Evolutionary conservation across 2,888 invertebrate genomes (phyloP), one percentile per base, ranked within the genome.

Genomic region (Baronia brevicornis): DNA sequence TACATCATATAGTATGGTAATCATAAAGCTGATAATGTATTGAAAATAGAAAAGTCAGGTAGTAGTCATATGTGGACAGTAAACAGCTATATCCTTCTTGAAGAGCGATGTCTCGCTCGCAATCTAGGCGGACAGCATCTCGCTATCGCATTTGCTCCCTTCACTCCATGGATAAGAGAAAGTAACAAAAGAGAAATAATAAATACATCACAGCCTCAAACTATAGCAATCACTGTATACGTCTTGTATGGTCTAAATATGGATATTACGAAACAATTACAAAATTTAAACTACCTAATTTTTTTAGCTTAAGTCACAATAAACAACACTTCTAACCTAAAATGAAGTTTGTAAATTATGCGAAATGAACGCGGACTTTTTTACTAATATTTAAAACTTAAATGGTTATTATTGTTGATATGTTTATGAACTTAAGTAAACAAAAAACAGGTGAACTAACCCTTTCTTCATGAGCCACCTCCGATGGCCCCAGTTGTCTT

Each of bases 381-480:
- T 8, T 14, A n/a, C 9, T 1, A 5, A 5, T 10, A 22, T 15
- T 12, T 10, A 12, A 6, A 4, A 15, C 5, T 11, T n/a, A 31
- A 26, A 13, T 30, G 32, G 26, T 43, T 14, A 28, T 30, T n/a
- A 28, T 14, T 28, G 17, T 28, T 21, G 15, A 26, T 35, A 20
- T 18, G 20, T 21, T 30, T 30, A 18, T 28, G 24, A 34, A 31
- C 18, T 30, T 48, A 45, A 43, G 49, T 52, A 51, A 52, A 54
- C 51, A 50, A 52, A 70, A 75, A 73, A 78, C 77, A 79, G 69
- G 65, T 63, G 69, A 75, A 84, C 82, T 78, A 71, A 82, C 84
- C 84, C 82, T 77, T 82, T 82, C 82, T 80, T 84, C 84, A 84
- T 84, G 80, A 82, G 82, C 79, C 82, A 73, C 64, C 77, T 75